Base-by-base conservation (phyloP, 2,113 vertebrate species). In the Drymodes brunneopygia region DNA sequence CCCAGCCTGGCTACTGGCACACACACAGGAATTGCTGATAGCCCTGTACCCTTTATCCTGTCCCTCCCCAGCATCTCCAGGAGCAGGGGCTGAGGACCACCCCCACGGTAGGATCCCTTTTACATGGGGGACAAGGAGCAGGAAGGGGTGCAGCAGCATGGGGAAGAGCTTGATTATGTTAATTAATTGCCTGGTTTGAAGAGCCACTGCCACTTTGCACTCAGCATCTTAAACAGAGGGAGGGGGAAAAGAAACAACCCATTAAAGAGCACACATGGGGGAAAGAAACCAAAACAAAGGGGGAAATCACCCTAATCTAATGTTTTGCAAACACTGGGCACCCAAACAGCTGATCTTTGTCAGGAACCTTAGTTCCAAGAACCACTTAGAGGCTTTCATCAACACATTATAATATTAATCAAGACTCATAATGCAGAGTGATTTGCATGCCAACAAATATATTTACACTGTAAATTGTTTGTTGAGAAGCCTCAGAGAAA, bases 401-500 rank as follows among this genome's bases (percentile, higher is more conserved):
- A 98, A 97, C 97, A 96, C 97, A 98, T 98, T 98, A 98, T 97
- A 98, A 98, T 98, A 98, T 98, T 98, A 98, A 98, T 98, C 98
- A 98, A 98, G 97, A 66, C 97, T 98, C 97, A 98, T 98, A 98
- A 98, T 98, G 97, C 95, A 88, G 94, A 97, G 96, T 96, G 97
- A 98, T 98, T 98, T 98, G 98, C 98, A 98, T 98, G 97, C 98
- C 97, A 98, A 98, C 98, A 98, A 98, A 98, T 98, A 98, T 98
- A 98, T 98, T 98, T 98, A 97, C 97, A 97, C 95, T 98, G 97
- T 96, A 98, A 98, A 98, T 98, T 98, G 98, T 98, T 98, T 98
- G 97, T 97, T 97, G 97, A 97, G 97, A 96, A 97, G 98, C 97
- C 97, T 97, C 94, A 60, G 97, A 98, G 97, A 98, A 97, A 98